Evolutionary conservation across 2,888 invertebrate species (phyloP).

Genomic region (Drosophila mulleri): DNA sequence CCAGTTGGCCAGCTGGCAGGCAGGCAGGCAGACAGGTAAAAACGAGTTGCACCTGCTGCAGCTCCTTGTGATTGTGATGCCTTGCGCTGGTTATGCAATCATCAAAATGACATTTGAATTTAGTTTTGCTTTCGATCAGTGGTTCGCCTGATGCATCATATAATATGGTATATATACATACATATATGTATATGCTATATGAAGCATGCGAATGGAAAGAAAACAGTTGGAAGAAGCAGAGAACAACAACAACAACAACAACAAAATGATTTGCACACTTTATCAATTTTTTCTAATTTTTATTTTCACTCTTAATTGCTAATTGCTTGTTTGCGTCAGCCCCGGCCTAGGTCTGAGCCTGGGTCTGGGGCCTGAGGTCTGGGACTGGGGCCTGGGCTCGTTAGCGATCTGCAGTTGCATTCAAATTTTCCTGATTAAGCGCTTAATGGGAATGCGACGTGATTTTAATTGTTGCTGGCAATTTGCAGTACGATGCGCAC

Average conservation of each 20-base stretch:
- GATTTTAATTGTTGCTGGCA: slow-evolving; percentile 68
- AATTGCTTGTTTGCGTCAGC: slow-evolving; percentile 74
- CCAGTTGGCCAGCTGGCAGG: slow-evolving; percentile 27
- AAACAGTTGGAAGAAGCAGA: background rate
- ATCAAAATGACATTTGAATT: slow-evolving; percentile 37
- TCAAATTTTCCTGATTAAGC: slow-evolving; percentile 76
- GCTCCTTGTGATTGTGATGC: slow-evolving; percentile 5
- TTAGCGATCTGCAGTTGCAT: slow-evolving; percentile 56
- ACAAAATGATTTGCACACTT: slow-evolving; percentile 32
- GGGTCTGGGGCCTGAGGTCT: background rate
- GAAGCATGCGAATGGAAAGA: background rate
- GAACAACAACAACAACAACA: background rate
- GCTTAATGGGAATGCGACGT: slow-evolving; percentile 76
- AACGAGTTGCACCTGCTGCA: slow-evolving; percentile 34
- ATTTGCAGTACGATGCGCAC: slow-evolving; percentile 27
- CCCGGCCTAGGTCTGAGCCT: slow-evolving; percentile 13
- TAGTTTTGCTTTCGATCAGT: background rate
- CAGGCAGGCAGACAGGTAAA: slow-evolving; percentile 28
- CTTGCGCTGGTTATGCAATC: slow-evolving; percentile 16
- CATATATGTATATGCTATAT: background rate
- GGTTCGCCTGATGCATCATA: slow-evolving; percentile 9
- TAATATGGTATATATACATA: background rate
- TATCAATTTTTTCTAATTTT: slow-evolving; percentile 20
- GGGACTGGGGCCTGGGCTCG: background rate
- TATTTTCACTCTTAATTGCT: slow-evolving; percentile 71